Evolutionary conservation across 2,797 vertebrate species (phyloP).

Genomic region (Hoplostethus atlanticus): DNA sequence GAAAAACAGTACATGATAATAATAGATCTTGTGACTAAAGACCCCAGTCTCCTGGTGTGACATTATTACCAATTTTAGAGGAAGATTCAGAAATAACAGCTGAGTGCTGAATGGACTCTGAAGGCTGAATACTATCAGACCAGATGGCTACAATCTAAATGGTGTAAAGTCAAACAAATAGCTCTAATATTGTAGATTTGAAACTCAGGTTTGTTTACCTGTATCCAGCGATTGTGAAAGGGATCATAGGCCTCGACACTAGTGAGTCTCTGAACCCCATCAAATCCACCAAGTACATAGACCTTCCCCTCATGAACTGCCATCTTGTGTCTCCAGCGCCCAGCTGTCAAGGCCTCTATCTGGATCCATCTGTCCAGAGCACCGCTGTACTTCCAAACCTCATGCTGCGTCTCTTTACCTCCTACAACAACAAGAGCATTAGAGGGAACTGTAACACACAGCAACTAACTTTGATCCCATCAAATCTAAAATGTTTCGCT

Average conservation of each 20-base stretch:
- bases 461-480: neutral
- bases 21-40: no score
- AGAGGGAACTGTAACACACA: neutral
- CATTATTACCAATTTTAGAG: no score
- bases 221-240: slow-evolving; percentile 97
- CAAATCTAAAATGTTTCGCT: neutral
- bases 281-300: slow-evolving; percentile 93
- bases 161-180: neutral
- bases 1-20: no score
- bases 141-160: no score
- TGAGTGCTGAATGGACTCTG: no score
- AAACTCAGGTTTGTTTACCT: slow-evolving; percentile 79
- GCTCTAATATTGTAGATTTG: neutral
- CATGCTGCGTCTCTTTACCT: slow-evolving; percentile 95
- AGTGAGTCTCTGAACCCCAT: slow-evolving; percentile 91
- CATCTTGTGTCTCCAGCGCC: slow-evolving; percentile 99
- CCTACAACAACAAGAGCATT: slow-evolving; percentile 77
- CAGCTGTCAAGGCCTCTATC: slow-evolving; percentile 89
- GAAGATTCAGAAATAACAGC: no score
- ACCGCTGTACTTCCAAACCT: slow-evolving; percentile 98
- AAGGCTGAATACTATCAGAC: no score
- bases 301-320: slow-evolving; percentile 92
- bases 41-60: no score
- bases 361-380: slow-evolving; percentile 98
- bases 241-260: slow-evolving; percentile 95